Evolutionary conservation across 2,113 vertebrate genomes (phyloP), one percentile per base, ranked within the genome.

Genomic region (Calidris pugnax): DNA sequence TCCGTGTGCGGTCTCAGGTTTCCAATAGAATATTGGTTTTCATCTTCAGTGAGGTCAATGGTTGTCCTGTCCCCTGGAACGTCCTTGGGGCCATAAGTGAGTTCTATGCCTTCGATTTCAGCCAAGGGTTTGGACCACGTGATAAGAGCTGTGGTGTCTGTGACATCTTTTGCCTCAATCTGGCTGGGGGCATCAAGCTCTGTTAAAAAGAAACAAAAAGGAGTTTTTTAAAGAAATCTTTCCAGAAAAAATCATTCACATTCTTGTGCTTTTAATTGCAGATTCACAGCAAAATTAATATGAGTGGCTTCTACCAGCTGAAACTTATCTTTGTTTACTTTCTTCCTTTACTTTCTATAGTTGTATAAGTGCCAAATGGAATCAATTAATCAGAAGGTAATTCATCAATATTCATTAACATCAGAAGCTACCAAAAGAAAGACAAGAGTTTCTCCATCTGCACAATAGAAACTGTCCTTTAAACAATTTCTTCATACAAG

Each of bases 111-210:
- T 1, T 99, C 99, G 3, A 99, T 98, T 66, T 98, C 97, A 32
- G 99, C 99, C 85, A 99, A 94, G 8, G 99, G 99, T 84, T 99
- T 99, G 95, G 98, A 98, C 99, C 99, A 99, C 0, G 99, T 99
- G 95, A 99, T 97, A 41, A 99, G 98, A 0, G 99, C 99, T 0
- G 99, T 99, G 56, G 98, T 99, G 97, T 99, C 99, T 0, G 99
- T 99, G 86, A 99, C 97, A 2, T 99, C 99, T n/a, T 98, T 99
- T 53, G 99, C 98, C n/a, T 99, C 98, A 0, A 99, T 98, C 84
- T 99, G 99, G 93, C 98, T 98, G 23, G 99, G 99, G 32, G 98
- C 98, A 48, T 99, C 99, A 4, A 99, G 98, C 85, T 97, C 99
- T 99, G 94, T 67, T 4, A 82, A 45, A 63, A 21, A 45, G 50